Percentiles rank a stretch among this genome's conserved stretches.
phyloP scores from a whole-genome alignment of 1,140 invertebrate species.

The Orchestia grillus region DNA sequence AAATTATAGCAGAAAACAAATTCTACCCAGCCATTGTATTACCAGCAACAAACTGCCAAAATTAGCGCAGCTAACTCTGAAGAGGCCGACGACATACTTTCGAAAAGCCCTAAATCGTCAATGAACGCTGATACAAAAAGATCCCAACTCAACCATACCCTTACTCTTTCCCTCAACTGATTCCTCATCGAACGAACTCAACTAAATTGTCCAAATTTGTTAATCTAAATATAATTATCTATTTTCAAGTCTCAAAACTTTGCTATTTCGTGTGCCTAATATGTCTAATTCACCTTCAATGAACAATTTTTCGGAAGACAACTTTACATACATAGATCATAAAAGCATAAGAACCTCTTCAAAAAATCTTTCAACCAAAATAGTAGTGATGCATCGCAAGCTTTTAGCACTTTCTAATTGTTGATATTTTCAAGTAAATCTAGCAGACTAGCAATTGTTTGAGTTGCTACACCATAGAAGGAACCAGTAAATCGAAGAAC shows the following conservation, averaged over 20 bases:
- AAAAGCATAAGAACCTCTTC: not conserved
- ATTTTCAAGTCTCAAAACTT: too few species aligned
- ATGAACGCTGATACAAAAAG: not conserved
- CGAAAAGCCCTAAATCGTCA: not conserved
- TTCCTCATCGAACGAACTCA: too few species aligned
- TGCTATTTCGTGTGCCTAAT: not conserved
- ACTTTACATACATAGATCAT: not conserved
- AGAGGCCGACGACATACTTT: too few species aligned
- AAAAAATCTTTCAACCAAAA: not conserved
- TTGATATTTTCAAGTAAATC: not conserved
- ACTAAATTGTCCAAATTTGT: too few species aligned
- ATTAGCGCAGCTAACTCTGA: not conserved
- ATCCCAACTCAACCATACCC: too few species aligned
- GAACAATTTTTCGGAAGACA: not conserved
- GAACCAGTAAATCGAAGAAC: too few species aligned
- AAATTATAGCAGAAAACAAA: too few species aligned
- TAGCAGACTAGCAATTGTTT: not conserved
- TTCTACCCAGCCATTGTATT: not conserved
- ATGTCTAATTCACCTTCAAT: not conserved
- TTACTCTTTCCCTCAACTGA: too few species aligned
- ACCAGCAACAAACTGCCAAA: not conserved
- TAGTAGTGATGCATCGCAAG: not conserved
- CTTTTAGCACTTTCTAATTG: not conserved
- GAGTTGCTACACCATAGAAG: too few species aligned
- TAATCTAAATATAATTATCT: too few species aligned